phyloP scores from a whole-genome alignment of 2,888 invertebrate genomes.

The Gasteruption jaculator region DNA sequence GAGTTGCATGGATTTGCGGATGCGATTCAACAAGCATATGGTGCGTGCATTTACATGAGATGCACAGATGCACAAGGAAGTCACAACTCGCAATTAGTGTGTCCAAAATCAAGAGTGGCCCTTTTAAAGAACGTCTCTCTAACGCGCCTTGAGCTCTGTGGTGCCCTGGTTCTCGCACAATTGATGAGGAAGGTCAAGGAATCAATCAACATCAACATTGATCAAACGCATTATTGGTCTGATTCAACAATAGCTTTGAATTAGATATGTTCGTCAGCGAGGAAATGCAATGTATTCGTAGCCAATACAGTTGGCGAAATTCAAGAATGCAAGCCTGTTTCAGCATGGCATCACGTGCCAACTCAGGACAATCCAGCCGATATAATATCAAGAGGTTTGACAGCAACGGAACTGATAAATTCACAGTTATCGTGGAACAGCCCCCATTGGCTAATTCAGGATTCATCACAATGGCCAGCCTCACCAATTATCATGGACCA shows the following conservation, averaged over 20 bases:
- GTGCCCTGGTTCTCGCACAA: conserved; percentile 5
- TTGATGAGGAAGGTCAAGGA: neutral
- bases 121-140: conserved; percentile 8
- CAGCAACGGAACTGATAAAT: no score
- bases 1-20: neutral
- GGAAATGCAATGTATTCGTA: conserved; percentile 9
- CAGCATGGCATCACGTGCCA: no score
- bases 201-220: conserved; percentile 6
- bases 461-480: no score
- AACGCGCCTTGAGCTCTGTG: conserved; percentile 12
- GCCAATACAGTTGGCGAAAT: no score
- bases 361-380: no score
- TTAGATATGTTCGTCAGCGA: conserved; percentile 1
- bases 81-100: conserved; percentile 4
- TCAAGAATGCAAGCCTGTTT: no score
- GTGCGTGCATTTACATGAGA: neutral
- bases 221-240: conserved; percentile 8
- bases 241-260: conserved; percentile 1
- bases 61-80: neutral
- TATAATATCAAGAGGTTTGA: no score
- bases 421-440: no score
- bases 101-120: conserved; percentile 14
- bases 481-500: no score
- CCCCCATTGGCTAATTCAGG: no score
- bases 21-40: neutral